phyloP scores from a whole-genome alignment of 2,888 invertebrate species.

The Slavum lentiscoides region DNA sequence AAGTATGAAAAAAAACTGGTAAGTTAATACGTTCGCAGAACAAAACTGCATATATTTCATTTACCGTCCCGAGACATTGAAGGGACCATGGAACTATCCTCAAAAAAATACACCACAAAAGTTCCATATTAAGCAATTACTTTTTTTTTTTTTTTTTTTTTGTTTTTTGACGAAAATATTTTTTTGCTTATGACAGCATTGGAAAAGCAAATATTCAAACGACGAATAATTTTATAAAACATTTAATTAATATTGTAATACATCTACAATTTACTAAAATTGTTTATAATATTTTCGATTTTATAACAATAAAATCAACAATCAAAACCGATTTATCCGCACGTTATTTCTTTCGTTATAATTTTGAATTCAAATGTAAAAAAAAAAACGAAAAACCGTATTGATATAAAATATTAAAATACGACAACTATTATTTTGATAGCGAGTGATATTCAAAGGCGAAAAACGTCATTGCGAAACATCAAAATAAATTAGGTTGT shows the following conservation, averaged over 20 bases:
- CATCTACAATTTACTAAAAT: too few relatives aligned
- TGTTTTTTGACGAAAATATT: too few relatives aligned
- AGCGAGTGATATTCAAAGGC: neutral
- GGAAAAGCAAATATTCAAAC: too few relatives aligned
- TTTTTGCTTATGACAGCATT: too few relatives aligned
- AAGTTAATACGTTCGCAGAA: neutral
- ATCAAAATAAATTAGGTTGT: slow-evolving; percentile 11
- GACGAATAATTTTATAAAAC: too few relatives aligned
- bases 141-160: too few relatives aligned
- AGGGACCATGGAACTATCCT: neutral
- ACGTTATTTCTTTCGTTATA: neutral
- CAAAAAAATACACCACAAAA: neutral
- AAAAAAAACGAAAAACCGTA: neutral
- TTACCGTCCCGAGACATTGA: neutral
- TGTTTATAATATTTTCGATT: neutral
- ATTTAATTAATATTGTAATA: too few relatives aligned
- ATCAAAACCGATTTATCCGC: neutral
- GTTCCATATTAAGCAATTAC: neutral
- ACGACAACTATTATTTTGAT: neutral
- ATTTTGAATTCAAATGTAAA: neutral
- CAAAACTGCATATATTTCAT: neutral
- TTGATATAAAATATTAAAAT: neutral
- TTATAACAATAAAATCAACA: neutral
- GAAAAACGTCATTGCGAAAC: neutral
- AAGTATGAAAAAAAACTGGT: neutral